Conservation (phyloP, 2,113 vertebrate genomes). For the Anarhynchus alexandrinus region DNA sequence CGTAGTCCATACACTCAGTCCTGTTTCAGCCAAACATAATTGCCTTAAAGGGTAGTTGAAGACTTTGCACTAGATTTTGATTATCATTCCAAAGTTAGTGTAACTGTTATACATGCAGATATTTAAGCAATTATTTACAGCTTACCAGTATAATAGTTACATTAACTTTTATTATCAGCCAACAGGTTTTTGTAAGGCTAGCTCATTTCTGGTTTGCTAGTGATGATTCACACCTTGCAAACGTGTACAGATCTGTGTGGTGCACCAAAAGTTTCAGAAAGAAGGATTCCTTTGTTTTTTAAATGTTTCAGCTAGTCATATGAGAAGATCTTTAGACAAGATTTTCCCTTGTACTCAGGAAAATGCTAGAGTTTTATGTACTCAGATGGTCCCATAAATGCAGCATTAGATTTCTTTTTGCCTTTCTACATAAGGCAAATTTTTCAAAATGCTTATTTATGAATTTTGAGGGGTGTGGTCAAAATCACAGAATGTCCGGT, state of each 20-base stretch:
- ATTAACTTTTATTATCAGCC: background rate
- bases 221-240: background rate
- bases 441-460: background rate
- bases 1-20: background rate
- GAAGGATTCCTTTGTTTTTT: background rate
- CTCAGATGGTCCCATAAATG: too few relatives aligned
- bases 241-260: background rate
- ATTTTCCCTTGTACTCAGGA: background rate
- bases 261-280: background rate
- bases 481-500: background rate
- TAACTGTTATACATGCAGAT: background rate
- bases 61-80: background rate
- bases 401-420: background rate
- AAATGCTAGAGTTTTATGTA: background rate
- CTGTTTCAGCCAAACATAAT: background rate
- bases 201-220: background rate
- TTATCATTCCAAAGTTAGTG: background rate
- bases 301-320: background rate
- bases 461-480: background rate
- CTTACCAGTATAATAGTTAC: background rate
- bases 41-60: background rate
- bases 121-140: background rate
- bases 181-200: background rate
- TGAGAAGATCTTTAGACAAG: background rate
- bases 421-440: background rate